These are phyloP conservation scores for Urosaurus nigricauda DNA, from an alignment of 2,797 vertebrate genomes.

Conservation along the genomic window DNA sequence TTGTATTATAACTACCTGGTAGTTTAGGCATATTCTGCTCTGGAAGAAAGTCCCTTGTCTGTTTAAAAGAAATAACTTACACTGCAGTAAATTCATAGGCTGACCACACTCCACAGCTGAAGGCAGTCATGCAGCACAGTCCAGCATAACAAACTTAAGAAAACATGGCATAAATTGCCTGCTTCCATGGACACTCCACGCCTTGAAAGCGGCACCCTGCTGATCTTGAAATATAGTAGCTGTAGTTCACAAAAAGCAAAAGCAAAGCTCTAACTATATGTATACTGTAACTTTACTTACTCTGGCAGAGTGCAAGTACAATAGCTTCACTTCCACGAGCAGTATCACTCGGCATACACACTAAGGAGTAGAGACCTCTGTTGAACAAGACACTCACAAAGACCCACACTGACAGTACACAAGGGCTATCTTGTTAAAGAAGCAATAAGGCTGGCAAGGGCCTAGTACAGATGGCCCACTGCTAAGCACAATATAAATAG, in stretches of 20 bases:
- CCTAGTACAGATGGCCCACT: neutral
- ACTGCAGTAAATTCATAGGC: neutral
- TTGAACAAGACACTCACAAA: neutral
- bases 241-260: neutral
- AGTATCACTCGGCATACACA: neutral
- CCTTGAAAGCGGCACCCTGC: neutral
- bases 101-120: neutral
- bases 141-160: neutral
- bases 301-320: neutral
- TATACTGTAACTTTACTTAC: constrained; percentile 14
- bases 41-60: neutral
- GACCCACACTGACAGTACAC: neutral
- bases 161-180: constrained; percentile 9
- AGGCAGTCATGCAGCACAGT: neutral
- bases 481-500: neutral
- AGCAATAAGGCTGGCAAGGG: neutral
- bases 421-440: neutral
- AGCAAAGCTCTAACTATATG: neutral
- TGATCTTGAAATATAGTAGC: neutral
- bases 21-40: neutral
- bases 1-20: no score
- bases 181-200: neutral
- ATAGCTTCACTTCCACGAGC: constrained; percentile 15
- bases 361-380: neutral
- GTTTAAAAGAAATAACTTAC: neutral